phyloP scores from a whole-genome alignment of 1,140 invertebrate genomes.

The Drosophila setifemur region DNA sequence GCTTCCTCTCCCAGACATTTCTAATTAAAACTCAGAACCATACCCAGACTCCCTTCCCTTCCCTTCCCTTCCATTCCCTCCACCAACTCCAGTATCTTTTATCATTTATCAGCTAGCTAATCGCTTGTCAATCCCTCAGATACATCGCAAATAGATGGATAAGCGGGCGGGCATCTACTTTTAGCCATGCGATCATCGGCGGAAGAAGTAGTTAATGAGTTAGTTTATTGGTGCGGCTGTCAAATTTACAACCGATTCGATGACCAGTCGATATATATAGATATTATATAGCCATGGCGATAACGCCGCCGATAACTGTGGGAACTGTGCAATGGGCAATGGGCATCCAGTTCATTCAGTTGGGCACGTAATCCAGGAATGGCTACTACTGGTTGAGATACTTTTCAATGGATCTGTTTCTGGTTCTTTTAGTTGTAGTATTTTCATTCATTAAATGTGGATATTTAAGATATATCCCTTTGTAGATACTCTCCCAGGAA shows the following conservation, averaged over 20 bases:
- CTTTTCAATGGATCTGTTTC: background rate
- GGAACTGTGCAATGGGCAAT: background rate
- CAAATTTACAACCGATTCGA: constrained; percentile 11
- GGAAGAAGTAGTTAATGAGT: no score
- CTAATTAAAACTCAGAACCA: constrained; percentile 36
- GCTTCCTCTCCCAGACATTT: constrained; percentile 1
- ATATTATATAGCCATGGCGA: background rate
- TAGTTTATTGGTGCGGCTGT: background rate
- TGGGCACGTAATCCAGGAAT: background rate
- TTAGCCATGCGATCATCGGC: background rate
- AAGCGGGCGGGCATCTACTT: background rate
- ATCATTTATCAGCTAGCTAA: constrained; percentile 27
- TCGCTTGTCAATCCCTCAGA: constrained; percentile 65
- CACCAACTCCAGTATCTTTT: no score
- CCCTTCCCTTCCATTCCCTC: no score
- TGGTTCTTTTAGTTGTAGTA: no score
- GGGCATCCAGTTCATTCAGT: background rate
- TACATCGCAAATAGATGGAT: constrained; percentile 8
- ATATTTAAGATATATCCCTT: no score
- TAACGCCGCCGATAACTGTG: background rate
- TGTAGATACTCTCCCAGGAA: no score
- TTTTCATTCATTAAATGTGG: no score
- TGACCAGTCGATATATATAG: background rate
- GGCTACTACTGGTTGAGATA: no score
- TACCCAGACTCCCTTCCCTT: no score